A percentile compares a stretch with the other conserved stretches of the same genome.
These are phyloP conservation scores for Amphibalanus amphitrite DNA, from an alignment of 1,140 invertebrate species.

Conservation along the genomic window DNA sequence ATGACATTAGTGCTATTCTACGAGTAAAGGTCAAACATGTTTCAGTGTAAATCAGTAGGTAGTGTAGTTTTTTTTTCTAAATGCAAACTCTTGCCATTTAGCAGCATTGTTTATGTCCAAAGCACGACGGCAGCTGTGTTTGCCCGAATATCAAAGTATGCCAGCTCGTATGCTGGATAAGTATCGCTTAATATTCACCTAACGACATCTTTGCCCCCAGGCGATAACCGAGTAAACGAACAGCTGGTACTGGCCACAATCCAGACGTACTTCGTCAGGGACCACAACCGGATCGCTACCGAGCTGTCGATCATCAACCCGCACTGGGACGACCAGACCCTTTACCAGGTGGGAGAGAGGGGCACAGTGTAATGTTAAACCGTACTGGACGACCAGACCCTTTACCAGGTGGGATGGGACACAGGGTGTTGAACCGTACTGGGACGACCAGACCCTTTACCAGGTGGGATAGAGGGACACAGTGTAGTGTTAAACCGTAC, in stretches of 20 bases:
- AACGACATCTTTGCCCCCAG: conserved; percentile 16
- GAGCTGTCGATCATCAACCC: conserved; percentile 62
- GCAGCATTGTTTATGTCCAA: background rate
- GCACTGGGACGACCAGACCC: too few relatives aligned
- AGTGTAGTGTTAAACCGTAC: too few relatives aligned
- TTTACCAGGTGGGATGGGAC: too few relatives aligned
- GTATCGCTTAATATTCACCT: background rate
- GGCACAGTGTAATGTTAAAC: too few relatives aligned
- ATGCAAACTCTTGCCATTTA: background rate
- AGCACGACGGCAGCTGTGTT: background rate
- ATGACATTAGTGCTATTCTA: too few relatives aligned
- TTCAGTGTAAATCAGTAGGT: too few relatives aligned
- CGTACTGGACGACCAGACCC: too few relatives aligned
- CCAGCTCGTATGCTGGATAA: background rate
- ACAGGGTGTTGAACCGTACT: too few relatives aligned
- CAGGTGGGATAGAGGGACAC: too few relatives aligned
- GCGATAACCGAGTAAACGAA: conserved; percentile 86
- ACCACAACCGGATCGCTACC: conserved; percentile 60
- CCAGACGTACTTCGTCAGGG: conserved; percentile 63
- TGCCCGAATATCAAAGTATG: background rate
- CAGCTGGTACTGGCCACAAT: conserved; percentile 71
- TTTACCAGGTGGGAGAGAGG: too few relatives aligned
- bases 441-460: too few relatives aligned
- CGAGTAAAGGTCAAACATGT: too few relatives aligned
- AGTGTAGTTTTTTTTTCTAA: background rate